These are phyloP conservation scores for Alosa sapidissima DNA, from an alignment of 2,797 vertebrate genomes.

Conservation along the genomic window DNA sequence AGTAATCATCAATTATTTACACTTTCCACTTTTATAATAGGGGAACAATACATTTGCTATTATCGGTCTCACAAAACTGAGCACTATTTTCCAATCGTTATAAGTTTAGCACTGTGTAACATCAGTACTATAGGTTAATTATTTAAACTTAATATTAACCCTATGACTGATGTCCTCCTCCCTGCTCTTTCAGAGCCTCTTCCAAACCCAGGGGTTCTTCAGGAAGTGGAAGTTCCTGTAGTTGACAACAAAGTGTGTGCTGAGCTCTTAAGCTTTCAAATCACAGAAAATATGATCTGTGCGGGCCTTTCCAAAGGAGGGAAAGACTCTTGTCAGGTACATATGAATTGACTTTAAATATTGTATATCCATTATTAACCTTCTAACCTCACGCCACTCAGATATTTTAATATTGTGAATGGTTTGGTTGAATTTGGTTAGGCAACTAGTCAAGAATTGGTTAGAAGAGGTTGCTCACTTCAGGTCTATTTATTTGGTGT, in stretches of 20 bases:
- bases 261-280: not conserved
- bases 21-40: no score
- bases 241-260: not conserved
- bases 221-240: slow-evolving; percentile 5
- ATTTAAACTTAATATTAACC: no score
- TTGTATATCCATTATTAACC: not conserved
- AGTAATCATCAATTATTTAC: no score
- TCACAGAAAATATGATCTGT: slow-evolving; percentile 7
- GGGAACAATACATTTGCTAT: no score
- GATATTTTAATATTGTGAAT: not conserved
- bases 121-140: no score
- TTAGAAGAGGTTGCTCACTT: no score
- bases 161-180: no score
- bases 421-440: no score
- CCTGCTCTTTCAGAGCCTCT: not conserved
- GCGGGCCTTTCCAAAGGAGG: not conserved
- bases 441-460: not conserved
- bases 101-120: no score
- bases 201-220: not conserved
- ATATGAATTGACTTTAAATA: no score
- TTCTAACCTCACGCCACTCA: not conserved
- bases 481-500: not conserved
- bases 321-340: not conserved
- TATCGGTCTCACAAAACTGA: no score
- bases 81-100: no score